Percentiles rank a stretch among this genome's conserved stretches.
phyloP scores from a whole-genome alignment of 1,140 invertebrate species.

The Eufriesea mexicana region DNA sequence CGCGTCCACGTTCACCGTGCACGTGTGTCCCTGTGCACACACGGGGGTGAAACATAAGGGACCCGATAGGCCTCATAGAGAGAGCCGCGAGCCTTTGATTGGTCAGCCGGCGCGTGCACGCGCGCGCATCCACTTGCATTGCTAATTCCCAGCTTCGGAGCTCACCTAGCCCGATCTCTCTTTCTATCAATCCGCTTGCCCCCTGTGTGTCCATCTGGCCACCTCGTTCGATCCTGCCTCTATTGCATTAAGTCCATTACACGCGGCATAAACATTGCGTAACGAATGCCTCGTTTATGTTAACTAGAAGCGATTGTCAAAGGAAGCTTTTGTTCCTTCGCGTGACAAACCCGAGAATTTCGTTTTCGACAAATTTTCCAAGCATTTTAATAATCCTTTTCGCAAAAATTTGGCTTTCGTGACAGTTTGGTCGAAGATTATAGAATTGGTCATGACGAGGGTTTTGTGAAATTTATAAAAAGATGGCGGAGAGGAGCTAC shows the following conservation, averaged over 20 bases:
- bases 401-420: no score
- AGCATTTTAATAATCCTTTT: no score
- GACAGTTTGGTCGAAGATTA: no score
- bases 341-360: no score
- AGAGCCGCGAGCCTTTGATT: constrained; percentile 63
- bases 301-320: background rate
- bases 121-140: constrained; percentile 60
- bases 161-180: constrained; percentile 44
- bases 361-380: no score
- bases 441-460: no score
- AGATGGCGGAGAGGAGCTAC: no score
- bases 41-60: constrained; percentile 59
- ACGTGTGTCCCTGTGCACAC: background rate
- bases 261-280: background rate
- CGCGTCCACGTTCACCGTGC: background rate
- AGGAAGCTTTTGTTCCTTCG: no score
- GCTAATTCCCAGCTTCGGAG: constrained; percentile 63
- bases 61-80: constrained; percentile 68
- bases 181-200: constrained; percentile 15
- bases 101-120: constrained; percentile 59
- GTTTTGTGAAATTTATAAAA: no score
- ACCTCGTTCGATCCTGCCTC: constrained; percentile 26
- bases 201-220: constrained; percentile 47
- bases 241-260: constrained; percentile 57
- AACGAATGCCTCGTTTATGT: background rate